These are phyloP conservation scores for Ceryle rudis DNA, from an alignment of 2,797 vertebrate species.

Conservation along the genomic window DNA sequence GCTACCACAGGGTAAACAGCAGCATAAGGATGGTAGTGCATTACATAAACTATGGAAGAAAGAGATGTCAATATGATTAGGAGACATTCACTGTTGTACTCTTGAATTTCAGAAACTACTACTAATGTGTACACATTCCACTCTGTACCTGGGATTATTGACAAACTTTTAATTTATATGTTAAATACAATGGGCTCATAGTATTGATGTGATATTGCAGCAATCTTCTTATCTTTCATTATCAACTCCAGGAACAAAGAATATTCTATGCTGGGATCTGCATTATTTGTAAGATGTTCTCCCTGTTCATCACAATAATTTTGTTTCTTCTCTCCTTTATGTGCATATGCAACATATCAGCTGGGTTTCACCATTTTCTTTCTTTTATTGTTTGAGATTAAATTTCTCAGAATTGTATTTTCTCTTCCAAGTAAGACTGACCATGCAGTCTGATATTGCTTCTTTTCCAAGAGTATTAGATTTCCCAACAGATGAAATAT, in stretches of 20 bases:
- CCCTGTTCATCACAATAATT: background rate
- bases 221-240: background rate
- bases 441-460: background rate
- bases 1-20: background rate
- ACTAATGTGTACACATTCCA: rapidly evolving
- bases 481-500: constrained; percentile 40
- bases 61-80: background rate
- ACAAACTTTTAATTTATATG: background rate
- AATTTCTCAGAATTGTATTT: constrained; percentile 29
- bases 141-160: background rate
- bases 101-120: background rate
- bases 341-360: background rate
- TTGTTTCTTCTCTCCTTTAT: background rate
- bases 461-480: constrained; percentile 30
- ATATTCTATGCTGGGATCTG: background rate
- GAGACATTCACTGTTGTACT: rapidly evolving
- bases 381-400: background rate
- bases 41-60: background rate
- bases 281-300: constrained; percentile 3
- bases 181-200: background rate
- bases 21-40: background rate
- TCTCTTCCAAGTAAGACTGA: constrained; percentile 5
- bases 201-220: background rate
- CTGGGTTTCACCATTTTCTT: background rate
- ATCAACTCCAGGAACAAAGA: background rate